Conservation (phyloP, 1,140 invertebrate species). For the Drosophila simulans region DNA sequence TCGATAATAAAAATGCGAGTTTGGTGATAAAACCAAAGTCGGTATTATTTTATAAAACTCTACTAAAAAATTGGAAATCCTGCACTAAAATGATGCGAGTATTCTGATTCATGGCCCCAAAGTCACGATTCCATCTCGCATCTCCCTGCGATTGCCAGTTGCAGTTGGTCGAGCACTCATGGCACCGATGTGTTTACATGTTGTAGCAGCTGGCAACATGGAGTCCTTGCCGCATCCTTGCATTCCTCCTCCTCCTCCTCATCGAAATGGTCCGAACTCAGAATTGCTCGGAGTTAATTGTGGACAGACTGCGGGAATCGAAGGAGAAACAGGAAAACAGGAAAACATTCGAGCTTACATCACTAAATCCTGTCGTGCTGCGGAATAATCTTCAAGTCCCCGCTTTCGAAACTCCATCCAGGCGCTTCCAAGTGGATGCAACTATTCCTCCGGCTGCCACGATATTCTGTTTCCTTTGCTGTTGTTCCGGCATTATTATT, state of each 20-base stretch:
- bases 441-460: slow-evolving; percentile 6
- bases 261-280: slow-evolving; percentile 32
- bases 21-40: neutral
- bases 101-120: neutral
- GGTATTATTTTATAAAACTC: neutral
- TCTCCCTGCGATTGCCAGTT: slow-evolving; percentile 39
- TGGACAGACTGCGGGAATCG: slow-evolving; percentile 12
- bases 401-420: neutral
- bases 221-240: slow-evolving; percentile 8
- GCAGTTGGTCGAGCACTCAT: slow-evolving; percentile 28
- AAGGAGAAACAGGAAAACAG: neutral
- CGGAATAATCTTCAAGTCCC: slow-evolving; percentile 39
- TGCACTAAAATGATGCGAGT: too few species aligned
- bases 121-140: slow-evolving; percentile 7
- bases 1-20: too few species aligned
- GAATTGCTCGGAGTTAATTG: slow-evolving; percentile 69
- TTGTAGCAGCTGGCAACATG: slow-evolving; percentile 14
- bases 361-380: slow-evolving; percentile 59
- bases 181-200: slow-evolving; percentile 57
- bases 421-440: slow-evolving; percentile 25
- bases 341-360: slow-evolving; percentile 46
- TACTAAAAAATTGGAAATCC: too few species aligned
- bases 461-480: slow-evolving; percentile 5
- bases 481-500: slow-evolving; percentile 46
- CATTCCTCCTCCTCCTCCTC: slow-evolving; percentile 7